These are phyloP conservation scores for Bucorvus abyssinicus DNA, from an alignment of 2,797 vertebrate species.

Conservation along the genomic window DNA sequence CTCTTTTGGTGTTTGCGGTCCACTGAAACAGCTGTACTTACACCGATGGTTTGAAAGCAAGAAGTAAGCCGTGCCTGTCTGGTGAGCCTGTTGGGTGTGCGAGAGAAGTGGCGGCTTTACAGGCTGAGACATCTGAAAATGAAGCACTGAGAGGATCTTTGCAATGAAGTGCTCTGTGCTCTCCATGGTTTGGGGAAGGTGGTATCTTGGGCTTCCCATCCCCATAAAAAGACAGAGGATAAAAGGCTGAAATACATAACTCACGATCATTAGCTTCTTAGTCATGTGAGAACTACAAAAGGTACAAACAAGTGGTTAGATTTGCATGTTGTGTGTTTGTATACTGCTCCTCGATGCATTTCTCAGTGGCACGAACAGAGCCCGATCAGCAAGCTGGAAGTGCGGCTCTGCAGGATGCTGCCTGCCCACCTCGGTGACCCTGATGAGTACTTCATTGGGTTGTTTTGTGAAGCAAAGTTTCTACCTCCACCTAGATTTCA, in stretches of 20 bases:
- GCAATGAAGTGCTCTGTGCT: not conserved
- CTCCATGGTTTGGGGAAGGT: not conserved
- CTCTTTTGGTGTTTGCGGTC: not conserved
- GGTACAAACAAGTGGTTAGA: not conserved
- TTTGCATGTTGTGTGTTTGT: not conserved
- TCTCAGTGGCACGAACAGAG: not conserved
- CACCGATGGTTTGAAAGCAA: not conserved
- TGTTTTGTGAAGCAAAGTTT: not conserved
- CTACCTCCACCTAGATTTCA: not conserved
- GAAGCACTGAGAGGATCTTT: not conserved
- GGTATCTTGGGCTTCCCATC: not conserved
- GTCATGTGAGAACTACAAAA: not conserved
- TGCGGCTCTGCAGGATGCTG: not conserved
- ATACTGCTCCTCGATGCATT: not conserved
- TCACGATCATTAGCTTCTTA: not conserved
- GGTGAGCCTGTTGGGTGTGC: not conserved
- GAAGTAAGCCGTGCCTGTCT: accelerated
- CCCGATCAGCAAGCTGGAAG: not conserved
- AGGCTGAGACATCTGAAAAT: not conserved
- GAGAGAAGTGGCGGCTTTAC: not conserved
- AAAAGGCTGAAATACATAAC: not conserved
- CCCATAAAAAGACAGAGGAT: not conserved
- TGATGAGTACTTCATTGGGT: not conserved
- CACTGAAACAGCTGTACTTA: not conserved
- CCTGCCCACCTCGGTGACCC: not conserved